Base-by-base conservation (phyloP, 2,797 vertebrate genomes). In the Nyctalus aviator region DNA sequence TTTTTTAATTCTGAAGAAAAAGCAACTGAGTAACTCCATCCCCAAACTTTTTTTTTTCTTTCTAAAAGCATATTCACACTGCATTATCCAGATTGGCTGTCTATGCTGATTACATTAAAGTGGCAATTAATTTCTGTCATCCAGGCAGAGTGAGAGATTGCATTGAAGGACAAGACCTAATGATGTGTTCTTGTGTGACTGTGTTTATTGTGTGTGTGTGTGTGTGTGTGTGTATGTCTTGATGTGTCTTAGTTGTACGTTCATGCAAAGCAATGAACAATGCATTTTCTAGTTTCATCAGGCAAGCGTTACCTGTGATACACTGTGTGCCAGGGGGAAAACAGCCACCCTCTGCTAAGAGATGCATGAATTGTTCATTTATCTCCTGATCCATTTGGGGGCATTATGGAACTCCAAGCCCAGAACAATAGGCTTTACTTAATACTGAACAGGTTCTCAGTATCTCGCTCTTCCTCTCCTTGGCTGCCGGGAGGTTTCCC, bases 371-470 rank as follows among this genome's bases (percentile, higher is more conserved):
- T 44, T 90, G 84, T 96, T 97, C 95, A 95, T 95, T 84, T 95
- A 97, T 94, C 90, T 96, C 68, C 82, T 73, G 55, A 88, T 93
- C 84, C 88, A 44, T 35, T 75, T 88, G 92, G 94, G 89, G 94
- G 77, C 92, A 94, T 77, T 90, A 92, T 11, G 3, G 93, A 95
- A 97, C 59, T 88, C 87, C 87, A 96, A 73, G 85, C 0, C 32
- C 93, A 95, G 95, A 96, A 86, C 84, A 76, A 95, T 94, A 37
- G 88, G 71, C n/a, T 62, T 21, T 91, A 9, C 46, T 44, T 90
- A 95, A 93, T 84, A 94, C 73, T 71, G 75, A 87, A 48, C 21
- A 94, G 91, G 44, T 94, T 94, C 86, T 92, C 0, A 5, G 88
- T 91, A 92, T 85, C 83, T 21, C 0, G 37, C 66, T 75, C 2